phyloP scores from a whole-genome alignment of 2,797 vertebrate genomes.

The Sebastes steindachneri region DNA sequence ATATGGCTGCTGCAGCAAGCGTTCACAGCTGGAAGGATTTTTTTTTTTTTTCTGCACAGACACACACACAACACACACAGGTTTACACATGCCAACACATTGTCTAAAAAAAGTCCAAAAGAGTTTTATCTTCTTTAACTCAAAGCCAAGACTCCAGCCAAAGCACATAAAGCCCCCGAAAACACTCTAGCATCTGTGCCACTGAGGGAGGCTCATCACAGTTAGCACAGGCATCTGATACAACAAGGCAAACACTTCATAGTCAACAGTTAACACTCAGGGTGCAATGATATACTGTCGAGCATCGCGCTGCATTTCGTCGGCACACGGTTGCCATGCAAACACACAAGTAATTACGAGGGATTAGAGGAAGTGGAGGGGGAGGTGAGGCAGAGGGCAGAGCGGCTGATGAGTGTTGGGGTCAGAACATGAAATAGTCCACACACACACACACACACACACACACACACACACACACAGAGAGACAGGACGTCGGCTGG shows the following conservation, averaged over 20 bases:
- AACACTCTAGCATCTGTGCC: slow-evolving; percentile 13
- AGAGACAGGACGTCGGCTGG: not conserved
- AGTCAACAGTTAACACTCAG: slow-evolving; percentile 44
- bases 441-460: not conserved
- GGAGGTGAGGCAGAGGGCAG: slow-evolving; percentile 43
- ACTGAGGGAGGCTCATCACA: slow-evolving; percentile 13
- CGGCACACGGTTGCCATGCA: slow-evolving; percentile 58
- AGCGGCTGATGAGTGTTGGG: slow-evolving; percentile 7
- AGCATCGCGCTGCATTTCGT: slow-evolving; percentile 42
- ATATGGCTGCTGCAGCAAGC: not conserved
- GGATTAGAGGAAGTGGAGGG: slow-evolving; percentile 49
- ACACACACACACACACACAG: not conserved
- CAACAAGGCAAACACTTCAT: slow-evolving; percentile 53
- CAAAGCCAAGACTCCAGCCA: slow-evolving; percentile 22
- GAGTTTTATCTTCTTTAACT: slow-evolving; percentile 28
- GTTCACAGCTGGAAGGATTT: not conserved
- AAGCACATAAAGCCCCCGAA: slow-evolving; percentile 30
- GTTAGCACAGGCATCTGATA: slow-evolving; percentile 33
- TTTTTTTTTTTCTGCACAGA: not conserved
- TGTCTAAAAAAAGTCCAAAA: not conserved
- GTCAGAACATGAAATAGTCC: slow-evolving; percentile 31
- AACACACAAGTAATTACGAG: slow-evolving; percentile 65
- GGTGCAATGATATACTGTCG: slow-evolving; percentile 14
- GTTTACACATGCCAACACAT: not conserved
- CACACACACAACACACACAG: not conserved